Evolutionary conservation across 2,797 vertebrate species (phyloP).

Genomic region (Trichosurus vulpecula): DNA sequence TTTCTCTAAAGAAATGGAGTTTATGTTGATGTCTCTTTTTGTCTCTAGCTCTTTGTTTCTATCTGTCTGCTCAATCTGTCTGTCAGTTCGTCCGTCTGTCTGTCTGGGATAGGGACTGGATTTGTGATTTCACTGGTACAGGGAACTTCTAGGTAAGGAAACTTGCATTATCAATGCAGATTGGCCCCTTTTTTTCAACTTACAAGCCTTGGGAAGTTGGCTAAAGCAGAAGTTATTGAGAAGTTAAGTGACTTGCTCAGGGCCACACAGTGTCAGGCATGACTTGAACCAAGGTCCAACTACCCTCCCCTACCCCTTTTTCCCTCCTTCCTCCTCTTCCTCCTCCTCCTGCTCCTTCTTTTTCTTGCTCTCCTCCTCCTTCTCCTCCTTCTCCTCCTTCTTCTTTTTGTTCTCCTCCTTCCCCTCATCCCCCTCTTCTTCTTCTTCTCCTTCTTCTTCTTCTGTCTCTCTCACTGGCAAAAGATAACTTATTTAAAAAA

Average conservation of each 20-base stretch:
- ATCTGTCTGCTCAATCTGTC: not conserved
- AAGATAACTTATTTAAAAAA: too few species aligned
- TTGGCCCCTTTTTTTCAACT: not conserved
- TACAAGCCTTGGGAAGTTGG: not conserved
- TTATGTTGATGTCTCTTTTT: not conserved
- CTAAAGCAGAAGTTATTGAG: not conserved
- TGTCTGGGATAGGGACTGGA: not conserved
- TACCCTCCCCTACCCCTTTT: not conserved
- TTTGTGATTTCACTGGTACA: too few species aligned
- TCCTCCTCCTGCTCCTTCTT: fast-evolving
- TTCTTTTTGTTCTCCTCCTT: too few species aligned
- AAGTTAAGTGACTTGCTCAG: not conserved
- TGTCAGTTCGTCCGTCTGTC: too few species aligned
- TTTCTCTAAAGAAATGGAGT: not conserved
- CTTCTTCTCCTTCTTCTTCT: too few species aligned
- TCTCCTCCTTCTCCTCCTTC: fast-evolving
- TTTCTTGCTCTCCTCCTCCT: too few species aligned
- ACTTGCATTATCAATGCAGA: not conserved
- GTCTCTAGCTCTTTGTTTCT: not conserved
- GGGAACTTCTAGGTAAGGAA: too few species aligned
- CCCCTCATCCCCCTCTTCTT: fast-evolving
- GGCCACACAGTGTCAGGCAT: not conserved
- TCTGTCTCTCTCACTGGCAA: too few species aligned
- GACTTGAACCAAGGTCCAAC: not conserved
- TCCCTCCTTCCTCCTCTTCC: too few species aligned